Conservation (phyloP, 2,888 invertebrate genomes). For the Drosophila meridiana region DNA sequence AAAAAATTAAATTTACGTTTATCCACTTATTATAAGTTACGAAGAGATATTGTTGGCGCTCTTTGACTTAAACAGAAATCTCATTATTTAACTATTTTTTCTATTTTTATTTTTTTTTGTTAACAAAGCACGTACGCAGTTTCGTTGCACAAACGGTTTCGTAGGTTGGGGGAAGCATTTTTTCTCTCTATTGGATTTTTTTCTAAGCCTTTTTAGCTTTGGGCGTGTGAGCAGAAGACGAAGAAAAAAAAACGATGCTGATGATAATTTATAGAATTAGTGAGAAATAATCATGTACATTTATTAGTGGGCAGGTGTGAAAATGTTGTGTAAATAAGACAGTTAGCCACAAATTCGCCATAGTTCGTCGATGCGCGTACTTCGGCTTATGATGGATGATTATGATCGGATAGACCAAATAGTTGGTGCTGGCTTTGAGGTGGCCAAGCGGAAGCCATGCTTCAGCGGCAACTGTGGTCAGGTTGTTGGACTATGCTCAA, state of each 20-base stretch:
- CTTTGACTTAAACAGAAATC: conserved; percentile 21
- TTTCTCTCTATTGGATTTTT: conserved; percentile 12
- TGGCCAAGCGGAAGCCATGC: conserved; percentile 35
- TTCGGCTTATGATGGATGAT: conserved; percentile 31
- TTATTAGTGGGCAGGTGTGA: conserved; percentile 74
- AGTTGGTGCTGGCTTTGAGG: neutral
- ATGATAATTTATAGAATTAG: conserved; percentile 77
- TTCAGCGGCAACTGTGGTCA: conserved; percentile 22
- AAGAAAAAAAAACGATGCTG: conserved; percentile 34
- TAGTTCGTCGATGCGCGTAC: conserved; percentile 5
- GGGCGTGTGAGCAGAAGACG: conserved; percentile 7
- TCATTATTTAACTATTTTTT: conserved; percentile 1
- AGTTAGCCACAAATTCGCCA: conserved; percentile 62
- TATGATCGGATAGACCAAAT: conserved; percentile 20
- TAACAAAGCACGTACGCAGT: conserved; percentile 31
- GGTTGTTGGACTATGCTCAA: conserved; percentile 39
- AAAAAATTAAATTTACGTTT: neutral
- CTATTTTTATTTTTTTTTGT: neutral
- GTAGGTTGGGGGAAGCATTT: neutral
- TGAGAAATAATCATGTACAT: conserved; percentile 79
- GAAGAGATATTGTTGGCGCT: neutral
- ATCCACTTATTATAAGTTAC: neutral
- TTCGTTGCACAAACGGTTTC: conserved; percentile 30
- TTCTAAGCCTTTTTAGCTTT: neutral
- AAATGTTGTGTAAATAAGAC: conserved; percentile 64